Evolutionary conservation across 2,888 invertebrate genomes (phyloP).

Genomic region (Cerastoderma edule): DNA sequence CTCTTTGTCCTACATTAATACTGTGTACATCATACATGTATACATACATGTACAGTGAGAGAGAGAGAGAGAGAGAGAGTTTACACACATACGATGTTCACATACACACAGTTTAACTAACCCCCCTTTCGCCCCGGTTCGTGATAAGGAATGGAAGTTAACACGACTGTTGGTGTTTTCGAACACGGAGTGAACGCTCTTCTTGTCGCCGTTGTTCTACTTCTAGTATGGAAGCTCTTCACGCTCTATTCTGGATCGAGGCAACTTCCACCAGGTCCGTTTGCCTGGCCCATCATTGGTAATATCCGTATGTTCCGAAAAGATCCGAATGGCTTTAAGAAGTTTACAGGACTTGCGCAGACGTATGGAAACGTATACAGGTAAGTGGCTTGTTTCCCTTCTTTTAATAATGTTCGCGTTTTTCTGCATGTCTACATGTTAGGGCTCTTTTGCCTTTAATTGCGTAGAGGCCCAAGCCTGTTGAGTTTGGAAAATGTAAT

Average conservation of each 20-base stretch:
- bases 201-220: neutral
- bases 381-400: slow-evolving; percentile 16
- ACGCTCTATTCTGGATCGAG: neutral
- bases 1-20: too few relatives aligned
- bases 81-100: too few relatives aligned
- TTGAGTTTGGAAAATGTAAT: too few relatives aligned
- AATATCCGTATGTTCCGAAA: slow-evolving; percentile 65
- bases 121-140: too few relatives aligned
- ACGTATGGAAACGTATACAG: slow-evolving; percentile 64
- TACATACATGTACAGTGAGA: too few relatives aligned
- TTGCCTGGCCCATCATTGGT: slow-evolving; percentile 62
- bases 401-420: too few relatives aligned
- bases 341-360: slow-evolving; percentile 57
- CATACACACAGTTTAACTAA: too few relatives aligned
- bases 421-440: neutral
- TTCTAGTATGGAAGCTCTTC: neutral
- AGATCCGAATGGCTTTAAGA: slow-evolving; percentile 62
- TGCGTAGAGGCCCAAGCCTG: too few relatives aligned
- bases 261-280: slow-evolving; percentile 62
- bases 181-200: neutral
- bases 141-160: neutral
- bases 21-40: too few relatives aligned
- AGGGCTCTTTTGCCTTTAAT: too few relatives aligned
- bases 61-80: too few relatives aligned
- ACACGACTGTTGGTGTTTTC: neutral